These are phyloP conservation scores for Xylota segnis DNA, from an alignment of 2,888 invertebrate genomes.

Conservation along the genomic window DNA sequence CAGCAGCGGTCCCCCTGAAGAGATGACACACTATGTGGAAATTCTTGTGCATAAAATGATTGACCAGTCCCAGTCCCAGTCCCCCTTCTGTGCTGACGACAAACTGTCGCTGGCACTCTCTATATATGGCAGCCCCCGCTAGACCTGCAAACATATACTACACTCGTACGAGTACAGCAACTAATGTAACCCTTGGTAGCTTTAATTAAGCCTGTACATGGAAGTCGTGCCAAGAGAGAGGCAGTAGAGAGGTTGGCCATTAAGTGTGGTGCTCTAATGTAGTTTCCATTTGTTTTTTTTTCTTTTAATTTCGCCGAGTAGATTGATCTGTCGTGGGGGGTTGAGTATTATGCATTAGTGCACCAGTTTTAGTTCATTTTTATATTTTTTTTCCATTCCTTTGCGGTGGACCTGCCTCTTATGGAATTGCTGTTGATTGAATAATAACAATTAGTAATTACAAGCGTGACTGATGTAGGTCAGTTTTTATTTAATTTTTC, in stretches of 20 bases:
- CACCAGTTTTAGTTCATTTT: conserved; percentile 2
- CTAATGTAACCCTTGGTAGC: conserved; percentile 48
- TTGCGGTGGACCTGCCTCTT: neutral
- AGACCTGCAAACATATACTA: no score
- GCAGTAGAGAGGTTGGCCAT: conserved; percentile 11
- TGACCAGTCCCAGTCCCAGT: neutral
- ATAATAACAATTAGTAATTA: conserved; percentile 37
- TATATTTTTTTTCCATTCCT: neutral
- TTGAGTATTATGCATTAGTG: conserved; percentile 9
- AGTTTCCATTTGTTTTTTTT: conserved; percentile 3
- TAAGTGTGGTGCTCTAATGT: conserved; percentile 55
- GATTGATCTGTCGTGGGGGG: conserved; percentile 29
- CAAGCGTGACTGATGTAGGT: conserved; percentile 17
- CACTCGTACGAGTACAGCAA: no score
- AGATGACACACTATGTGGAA: conserved; percentile 10
- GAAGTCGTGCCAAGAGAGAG: conserved; percentile 22
- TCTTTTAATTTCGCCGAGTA: conserved; percentile 50
- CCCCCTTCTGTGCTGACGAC: neutral
- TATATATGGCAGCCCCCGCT: neutral
- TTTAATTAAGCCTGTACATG: conserved; percentile 56
- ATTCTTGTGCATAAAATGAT: conserved; percentile 26
- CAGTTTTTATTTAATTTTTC: conserved; percentile 1
- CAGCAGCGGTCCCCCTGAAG: conserved; percentile 27
- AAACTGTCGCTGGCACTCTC: conserved; percentile 15
- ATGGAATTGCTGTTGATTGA: conserved; percentile 29